Evolutionary conservation across 2,113 vertebrate genomes (phyloP).

Genomic region (Poeciliopsis prolifica): DNA sequence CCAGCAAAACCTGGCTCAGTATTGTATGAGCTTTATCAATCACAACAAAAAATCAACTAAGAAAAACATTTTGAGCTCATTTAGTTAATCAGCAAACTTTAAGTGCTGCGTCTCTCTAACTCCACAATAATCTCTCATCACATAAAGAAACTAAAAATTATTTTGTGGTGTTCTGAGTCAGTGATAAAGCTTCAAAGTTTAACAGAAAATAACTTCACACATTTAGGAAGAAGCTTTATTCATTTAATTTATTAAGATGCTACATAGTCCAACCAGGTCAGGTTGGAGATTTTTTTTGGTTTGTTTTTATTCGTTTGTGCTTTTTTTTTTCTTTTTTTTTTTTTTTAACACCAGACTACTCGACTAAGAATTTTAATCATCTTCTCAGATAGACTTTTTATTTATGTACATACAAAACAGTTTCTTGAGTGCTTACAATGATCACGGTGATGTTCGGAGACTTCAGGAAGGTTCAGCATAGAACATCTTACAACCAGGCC

Average conservation of each 20-base stretch:
- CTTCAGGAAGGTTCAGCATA: constrained; percentile 71
- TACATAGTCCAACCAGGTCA: constrained; percentile 95
- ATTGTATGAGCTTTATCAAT: too few species aligned
- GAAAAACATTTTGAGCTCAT: too few species aligned
- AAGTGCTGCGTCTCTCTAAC: neutral
- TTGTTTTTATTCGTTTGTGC: too few species aligned
- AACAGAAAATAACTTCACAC: constrained; percentile 74
- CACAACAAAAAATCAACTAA: too few species aligned
- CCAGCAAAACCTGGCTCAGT: too few species aligned
- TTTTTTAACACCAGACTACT: constrained; percentile 87
- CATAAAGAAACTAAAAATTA: too few species aligned
- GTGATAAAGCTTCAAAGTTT: neutral
- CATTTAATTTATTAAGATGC: constrained; percentile 91
- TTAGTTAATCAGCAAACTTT: neutral
- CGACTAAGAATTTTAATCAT: constrained; percentile 81
- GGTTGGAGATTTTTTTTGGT: constrained; percentile 25
- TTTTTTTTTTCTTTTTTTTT: constrained; percentile 59
- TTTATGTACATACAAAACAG: constrained; percentile 86
- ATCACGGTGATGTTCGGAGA: constrained; percentile 76
- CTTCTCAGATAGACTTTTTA: constrained; percentile 79
- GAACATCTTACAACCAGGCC: constrained; percentile 55
- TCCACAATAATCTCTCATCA: neutral
- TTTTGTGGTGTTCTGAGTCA: neutral
- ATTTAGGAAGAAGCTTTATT: constrained; percentile 86
- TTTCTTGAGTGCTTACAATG: constrained; percentile 82